Evolutionary conservation across 2,888 invertebrate genomes (phyloP).

Genomic region (Epinotia nisella): DNA sequence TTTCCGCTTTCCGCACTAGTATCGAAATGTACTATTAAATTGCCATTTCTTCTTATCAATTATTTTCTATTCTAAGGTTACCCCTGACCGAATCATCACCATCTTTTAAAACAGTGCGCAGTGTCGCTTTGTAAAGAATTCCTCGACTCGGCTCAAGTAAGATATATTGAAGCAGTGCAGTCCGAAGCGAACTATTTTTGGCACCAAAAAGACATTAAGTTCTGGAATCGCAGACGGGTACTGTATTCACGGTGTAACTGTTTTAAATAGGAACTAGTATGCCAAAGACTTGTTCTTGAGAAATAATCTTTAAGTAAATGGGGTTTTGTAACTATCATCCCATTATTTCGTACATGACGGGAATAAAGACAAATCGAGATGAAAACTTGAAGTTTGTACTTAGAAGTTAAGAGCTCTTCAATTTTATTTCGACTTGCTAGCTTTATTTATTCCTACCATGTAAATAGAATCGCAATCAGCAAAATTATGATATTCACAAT

Average conservation of each 20-base stretch:
- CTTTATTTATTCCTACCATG: too few species aligned
- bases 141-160: slow-evolving; percentile 1
- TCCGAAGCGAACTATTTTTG: slow-evolving; percentile 14
- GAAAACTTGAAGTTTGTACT: too few species aligned
- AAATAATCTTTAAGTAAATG: background rate
- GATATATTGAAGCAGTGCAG: slow-evolving; percentile 14
- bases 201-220: slow-evolving; percentile 29
- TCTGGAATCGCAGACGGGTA: slow-evolving; percentile 14
- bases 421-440: too few species aligned
- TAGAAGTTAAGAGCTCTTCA: too few species aligned
- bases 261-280: slow-evolving; percentile 16
- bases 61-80: background rate
- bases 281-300: background rate
- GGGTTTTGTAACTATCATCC: too few species aligned
- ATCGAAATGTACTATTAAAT: too few species aligned
- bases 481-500: too few species aligned
- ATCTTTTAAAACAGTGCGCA: background rate
- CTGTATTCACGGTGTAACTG: slow-evolving; percentile 5
- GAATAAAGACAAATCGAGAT: too few species aligned
- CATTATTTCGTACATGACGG: too few species aligned
- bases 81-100: background rate
- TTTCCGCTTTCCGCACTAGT: too few species aligned
- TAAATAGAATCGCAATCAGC: too few species aligned
- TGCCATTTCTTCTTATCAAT: too few species aligned
- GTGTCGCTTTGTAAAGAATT: background rate